Conservation (phyloP, 2,888 invertebrate genomes). For the Mesoligia furuncula region DNA sequence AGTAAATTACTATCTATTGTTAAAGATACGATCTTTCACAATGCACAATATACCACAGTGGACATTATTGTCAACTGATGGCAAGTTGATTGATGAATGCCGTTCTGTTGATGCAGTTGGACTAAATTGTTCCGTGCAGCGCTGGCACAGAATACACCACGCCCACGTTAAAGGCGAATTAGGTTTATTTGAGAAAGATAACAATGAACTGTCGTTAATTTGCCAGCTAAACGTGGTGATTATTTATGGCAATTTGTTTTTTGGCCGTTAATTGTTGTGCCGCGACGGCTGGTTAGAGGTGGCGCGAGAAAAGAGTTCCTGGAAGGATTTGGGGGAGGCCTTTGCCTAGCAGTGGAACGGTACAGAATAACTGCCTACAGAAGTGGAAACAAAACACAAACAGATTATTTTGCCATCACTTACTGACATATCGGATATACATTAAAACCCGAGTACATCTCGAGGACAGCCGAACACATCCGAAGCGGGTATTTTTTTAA, state of each 20-base stretch:
- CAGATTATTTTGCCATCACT: too few species aligned
- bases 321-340: too few species aligned
- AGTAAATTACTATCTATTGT: slow-evolving; percentile 19
- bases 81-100: slow-evolving; percentile 21
- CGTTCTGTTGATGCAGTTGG: slow-evolving; percentile 14
- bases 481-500: too few species aligned
- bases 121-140: slow-evolving; percentile 9
- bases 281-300: too few species aligned
- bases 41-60: background rate
- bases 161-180: background rate
- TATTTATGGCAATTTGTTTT: background rate
- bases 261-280: background rate
- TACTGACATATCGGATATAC: too few species aligned
- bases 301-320: too few species aligned
- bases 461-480: too few species aligned
- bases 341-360: too few species aligned
- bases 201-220: background rate
- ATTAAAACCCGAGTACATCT: too few species aligned
- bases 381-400: too few species aligned
- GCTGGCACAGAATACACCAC: background rate
- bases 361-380: too few species aligned
- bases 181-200: background rate
- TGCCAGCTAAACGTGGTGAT: background rate
- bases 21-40: slow-evolving; percentile 26
- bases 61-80: slow-evolving; percentile 24